Evolutionary conservation across 2,113 vertebrate genomes (phyloP).

Genomic region (Ceratotherium simum): DNA sequence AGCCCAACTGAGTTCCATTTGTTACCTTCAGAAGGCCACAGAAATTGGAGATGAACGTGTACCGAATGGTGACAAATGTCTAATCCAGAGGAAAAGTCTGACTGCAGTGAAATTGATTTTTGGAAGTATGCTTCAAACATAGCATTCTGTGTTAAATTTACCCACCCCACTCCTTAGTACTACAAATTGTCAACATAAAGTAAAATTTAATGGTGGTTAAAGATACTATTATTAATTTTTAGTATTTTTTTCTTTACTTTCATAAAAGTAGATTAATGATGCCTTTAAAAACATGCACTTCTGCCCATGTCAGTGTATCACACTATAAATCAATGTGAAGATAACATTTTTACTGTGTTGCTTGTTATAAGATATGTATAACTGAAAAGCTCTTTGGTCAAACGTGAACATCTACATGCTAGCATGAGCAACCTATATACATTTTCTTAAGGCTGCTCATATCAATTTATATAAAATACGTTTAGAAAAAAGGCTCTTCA

Average conservation of each 20-base stretch:
- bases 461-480: not conserved
- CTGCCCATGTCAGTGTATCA: not conserved
- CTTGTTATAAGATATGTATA: not conserved
- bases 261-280: slow-evolving; percentile 35
- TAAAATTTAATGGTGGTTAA: not conserved
- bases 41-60: slow-evolving; percentile 89
- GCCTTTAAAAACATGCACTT: slow-evolving; percentile 45
- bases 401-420: slow-evolving; percentile 1
- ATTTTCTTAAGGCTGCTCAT: not conserved
- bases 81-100: slow-evolving; percentile 86
- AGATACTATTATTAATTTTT: not conserved
- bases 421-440: not conserved
- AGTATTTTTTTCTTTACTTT: slow-evolving; percentile 4
- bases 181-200: not conserved
- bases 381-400: slow-evolving; percentile 49
- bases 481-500: not conserved
- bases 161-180: fast-evolving
- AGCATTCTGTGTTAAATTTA: slow-evolving; percentile 65
- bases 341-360: not conserved
- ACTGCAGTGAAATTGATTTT: slow-evolving; percentile 82
- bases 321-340: not conserved
- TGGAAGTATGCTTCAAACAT: slow-evolving; percentile 72
- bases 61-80: slow-evolving; percentile 88
- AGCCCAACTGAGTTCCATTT: slow-evolving; percentile 87
- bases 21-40: slow-evolving; percentile 87